Evolutionary conservation across 2,888 invertebrate genomes (phyloP).

Genomic region (Cheilosia vernalis): DNA sequence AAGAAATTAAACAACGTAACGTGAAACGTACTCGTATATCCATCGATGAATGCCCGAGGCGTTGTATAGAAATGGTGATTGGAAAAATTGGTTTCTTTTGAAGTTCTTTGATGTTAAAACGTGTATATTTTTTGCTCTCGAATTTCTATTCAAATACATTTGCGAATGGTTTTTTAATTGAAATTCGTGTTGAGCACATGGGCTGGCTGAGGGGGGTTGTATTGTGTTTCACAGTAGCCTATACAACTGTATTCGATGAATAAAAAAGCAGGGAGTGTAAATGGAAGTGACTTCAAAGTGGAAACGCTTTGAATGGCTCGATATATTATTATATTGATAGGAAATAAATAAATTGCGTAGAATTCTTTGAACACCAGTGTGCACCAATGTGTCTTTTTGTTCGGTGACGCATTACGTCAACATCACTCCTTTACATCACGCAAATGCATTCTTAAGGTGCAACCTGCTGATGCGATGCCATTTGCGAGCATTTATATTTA

Average conservation of each 20-base stretch:
- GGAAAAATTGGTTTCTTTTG: conserved; percentile 14
- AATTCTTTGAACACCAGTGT: no score
- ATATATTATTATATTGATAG: no score
- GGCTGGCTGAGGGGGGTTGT: background rate
- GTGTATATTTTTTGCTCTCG: background rate
- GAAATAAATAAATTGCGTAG: no score
- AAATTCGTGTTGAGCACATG: background rate
- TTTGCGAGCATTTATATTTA: no score
- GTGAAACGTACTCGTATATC: background rate
- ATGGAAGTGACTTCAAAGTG: background rate
- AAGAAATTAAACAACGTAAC: background rate
- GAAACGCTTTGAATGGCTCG: background rate
- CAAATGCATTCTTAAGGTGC: no score
- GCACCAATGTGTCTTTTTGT: no score
- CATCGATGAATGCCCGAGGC: conserved; percentile 2
- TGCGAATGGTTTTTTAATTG: conserved; percentile 11
- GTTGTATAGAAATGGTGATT: conserved; percentile 1
- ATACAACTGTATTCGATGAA: background rate
- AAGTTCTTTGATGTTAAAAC: conserved; percentile 1
- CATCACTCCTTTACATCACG: no score
- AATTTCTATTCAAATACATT: conserved; percentile 3
- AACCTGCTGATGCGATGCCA: no score
- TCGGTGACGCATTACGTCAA: no score
- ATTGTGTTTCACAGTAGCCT: conserved; percentile 7
- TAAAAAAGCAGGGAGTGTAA: background rate